These are phyloP conservation scores for Hydriomena furcata DNA, from an alignment of 2,888 invertebrate species.

Conservation along the genomic window DNA sequence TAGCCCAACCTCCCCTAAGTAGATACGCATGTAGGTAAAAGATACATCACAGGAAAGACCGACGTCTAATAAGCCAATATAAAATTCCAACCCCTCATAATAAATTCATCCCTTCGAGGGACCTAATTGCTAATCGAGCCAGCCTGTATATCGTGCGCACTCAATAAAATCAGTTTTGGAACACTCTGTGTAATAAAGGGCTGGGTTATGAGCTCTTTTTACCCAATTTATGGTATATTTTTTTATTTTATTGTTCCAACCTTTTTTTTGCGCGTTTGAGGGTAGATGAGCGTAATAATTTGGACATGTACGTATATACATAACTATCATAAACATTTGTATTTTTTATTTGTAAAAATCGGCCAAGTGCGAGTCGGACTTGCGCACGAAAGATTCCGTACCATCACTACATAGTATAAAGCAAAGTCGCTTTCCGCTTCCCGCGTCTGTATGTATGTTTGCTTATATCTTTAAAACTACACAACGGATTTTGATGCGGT, in stretches of 20 bases:
- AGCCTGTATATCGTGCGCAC: slow-evolving; percentile 51
- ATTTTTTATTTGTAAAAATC: too few species aligned
- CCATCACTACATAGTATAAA: too few species aligned
- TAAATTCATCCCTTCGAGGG: slow-evolving; percentile 47
- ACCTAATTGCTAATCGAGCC: slow-evolving; percentile 52
- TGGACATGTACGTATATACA: too few species aligned
- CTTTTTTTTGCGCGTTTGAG: background rate
- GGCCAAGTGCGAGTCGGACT: too few species aligned
- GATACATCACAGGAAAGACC: slow-evolving; percentile 19
- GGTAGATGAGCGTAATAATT: too few species aligned
- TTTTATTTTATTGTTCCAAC: slow-evolving; percentile 18
- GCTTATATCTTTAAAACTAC: too few species aligned
- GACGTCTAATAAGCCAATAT: slow-evolving; percentile 33
- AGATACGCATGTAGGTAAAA: background rate
- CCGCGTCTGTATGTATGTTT: too few species aligned
- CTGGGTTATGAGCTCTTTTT: slow-evolving; percentile 34
- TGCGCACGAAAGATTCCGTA: too few species aligned
- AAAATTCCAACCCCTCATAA: slow-evolving; percentile 40
- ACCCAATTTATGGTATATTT: slow-evolving; percentile 28
- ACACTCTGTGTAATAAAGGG: slow-evolving; percentile 49
- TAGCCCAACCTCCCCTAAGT: too few species aligned
- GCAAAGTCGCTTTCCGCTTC: too few species aligned
- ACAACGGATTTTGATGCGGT: too few species aligned
- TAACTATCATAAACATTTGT: too few species aligned
- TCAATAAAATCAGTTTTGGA: slow-evolving; percentile 67